Base-by-base conservation (phyloP, 2,888 invertebrate genomes). In the Atrina japonica region DNA sequence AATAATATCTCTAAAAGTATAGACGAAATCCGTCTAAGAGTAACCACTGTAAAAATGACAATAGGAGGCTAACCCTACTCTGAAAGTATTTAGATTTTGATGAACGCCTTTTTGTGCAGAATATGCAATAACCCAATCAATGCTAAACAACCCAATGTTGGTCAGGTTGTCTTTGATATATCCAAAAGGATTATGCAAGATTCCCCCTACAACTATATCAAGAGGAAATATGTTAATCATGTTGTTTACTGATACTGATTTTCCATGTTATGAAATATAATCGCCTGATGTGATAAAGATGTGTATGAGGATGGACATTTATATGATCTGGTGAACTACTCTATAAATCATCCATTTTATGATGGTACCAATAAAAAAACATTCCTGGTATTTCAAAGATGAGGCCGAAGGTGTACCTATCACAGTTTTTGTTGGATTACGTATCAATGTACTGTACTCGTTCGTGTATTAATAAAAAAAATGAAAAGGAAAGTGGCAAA, bases 241-340 rank as follows among this genome's bases (percentile, higher is more conserved):
- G 23, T 35, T 53, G 14, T 35, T 68, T 23, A 53, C 68, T 9
- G 68, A 68, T 45, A 68, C 68, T 7, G 55, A 68, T 23, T 59
- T 50, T 14, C 27, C 61, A 5, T 47, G 60, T 21, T 68, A 61
- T n/a, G 30, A 29, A 16, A 59, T 67, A n/a, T n/a, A 49, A 47
- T 47, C 47, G 23, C 9, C 29, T 21, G 66, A 66, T 66, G 9
- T 66, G n/a, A n/a, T n/a, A n/a, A n/a, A n/a, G n/a, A n/a, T n/a
- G n/a, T n/a, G n/a, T n/a, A n/a, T n/a, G 3, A 58, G 40, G 30
- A 21, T 27, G 25, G 66, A 66, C n/a, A 66, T 66, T 47, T 45
- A n/a, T 45, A 45, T n/a, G 59, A 59, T 27, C 43, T 45, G 5
- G 27, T n/a, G 16, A 59, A 59, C 25, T 59, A 35, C 25, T 25